Base-by-base conservation (phyloP, 2,797 vertebrate species). In the Muscicapa striata region DNA sequence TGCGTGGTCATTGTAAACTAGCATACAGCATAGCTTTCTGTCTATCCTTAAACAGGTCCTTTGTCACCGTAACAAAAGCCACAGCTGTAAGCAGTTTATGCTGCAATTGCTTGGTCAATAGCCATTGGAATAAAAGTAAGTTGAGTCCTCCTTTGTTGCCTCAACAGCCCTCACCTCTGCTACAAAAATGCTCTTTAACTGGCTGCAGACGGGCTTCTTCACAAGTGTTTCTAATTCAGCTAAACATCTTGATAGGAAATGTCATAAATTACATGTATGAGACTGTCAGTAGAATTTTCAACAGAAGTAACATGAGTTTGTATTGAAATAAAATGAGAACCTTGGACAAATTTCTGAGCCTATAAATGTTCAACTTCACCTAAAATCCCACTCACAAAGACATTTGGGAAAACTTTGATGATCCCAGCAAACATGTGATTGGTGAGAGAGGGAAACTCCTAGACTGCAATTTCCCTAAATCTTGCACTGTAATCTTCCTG, bases 221-320 rank as follows among this genome's bases (percentile, higher is more conserved):
- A 96, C 95, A 98, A 98, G 87, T 98, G 97, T 97, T 98, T 98
- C 97, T 97, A 97, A 98, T 98, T 98, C 96, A 96, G 89, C 88
- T 87, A 97, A 97, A 97, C 96, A 96, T 97, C 97, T 97, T 97
- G 96, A 97, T 97, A 96, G 96, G 96, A 97, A 98, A 95, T 97
- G 96, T 97, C 96, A 95, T 98, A 98, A 97, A 97, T 98, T 97
- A 96, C 69, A 57, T 45, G 90, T 94, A 95, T 91, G 87, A 64
- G 67, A 95, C 93, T 97, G 96, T 97, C 97, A 97, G 95, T 95
- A 97, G 87, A 97, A 96, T 97, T 97, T 97, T 97, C 96, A 97
- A 89, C 94, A 97, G 87, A 89, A 66, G 57, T 93, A 95, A 95
- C 89, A 58, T 89, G 94, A 97, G 96, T 97, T 97, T 77, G 19